phyloP scores from a whole-genome alignment of 2,797 vertebrate species.

The Hephaestus fuliginosus region DNA sequence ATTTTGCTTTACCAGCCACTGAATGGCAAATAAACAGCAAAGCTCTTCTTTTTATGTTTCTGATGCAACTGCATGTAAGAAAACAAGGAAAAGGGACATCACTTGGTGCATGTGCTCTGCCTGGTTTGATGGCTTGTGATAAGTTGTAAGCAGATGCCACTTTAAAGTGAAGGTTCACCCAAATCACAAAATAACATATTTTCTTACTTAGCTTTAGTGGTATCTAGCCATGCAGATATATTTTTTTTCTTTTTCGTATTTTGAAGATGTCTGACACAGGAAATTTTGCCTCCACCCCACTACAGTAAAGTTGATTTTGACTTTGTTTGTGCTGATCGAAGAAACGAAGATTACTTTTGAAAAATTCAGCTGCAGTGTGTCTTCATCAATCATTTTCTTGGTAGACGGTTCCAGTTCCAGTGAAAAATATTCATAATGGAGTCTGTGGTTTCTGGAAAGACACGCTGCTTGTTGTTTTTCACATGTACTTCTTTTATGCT shows the following conservation, averaged over 20 bases:
- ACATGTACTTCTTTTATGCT: neutral
- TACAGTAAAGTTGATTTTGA: neutral
- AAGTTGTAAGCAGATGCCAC: constrained; percentile 4
- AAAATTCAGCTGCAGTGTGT: neutral
- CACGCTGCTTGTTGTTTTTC: neutral
- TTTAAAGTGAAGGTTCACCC: constrained; percentile 21
- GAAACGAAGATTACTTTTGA: neutral
- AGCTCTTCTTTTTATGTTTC: constrained; percentile 49
- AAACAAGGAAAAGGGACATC: constrained; percentile 1
- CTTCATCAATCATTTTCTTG: neutral
- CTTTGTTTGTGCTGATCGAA: constrained; percentile 6
- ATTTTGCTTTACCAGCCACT: constrained; percentile 60
- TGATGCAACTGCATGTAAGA: constrained; percentile 73
- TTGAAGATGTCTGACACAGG: neutral
- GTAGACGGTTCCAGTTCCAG: neutral
- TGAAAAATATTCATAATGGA: neutral
- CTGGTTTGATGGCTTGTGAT: constrained; percentile 47
- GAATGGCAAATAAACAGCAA: constrained; percentile 42
- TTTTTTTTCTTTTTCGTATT: neutral
- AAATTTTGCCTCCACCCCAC: neutral
- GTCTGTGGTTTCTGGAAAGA: neutral
- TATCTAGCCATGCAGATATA: neutral
- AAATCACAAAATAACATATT: constrained; percentile 20
- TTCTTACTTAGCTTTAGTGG: neutral
- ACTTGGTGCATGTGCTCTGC: constrained; percentile 72